A percentile compares a stretch with the other conserved stretches of the same genome.
Conservation (phyloP, 2,888 invertebrate species). For the Conus canariensis region DNA sequence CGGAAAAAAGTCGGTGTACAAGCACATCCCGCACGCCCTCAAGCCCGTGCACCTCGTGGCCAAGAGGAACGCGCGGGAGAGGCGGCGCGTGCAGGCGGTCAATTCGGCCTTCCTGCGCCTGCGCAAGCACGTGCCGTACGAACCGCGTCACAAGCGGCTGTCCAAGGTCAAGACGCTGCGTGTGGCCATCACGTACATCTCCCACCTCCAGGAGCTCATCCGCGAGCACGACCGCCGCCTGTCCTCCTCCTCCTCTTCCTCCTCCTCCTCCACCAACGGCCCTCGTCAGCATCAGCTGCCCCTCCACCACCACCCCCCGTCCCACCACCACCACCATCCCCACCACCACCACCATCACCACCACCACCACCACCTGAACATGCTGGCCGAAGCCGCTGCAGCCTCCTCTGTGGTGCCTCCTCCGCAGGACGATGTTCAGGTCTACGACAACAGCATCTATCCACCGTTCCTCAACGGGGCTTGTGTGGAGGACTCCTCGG, state of each 20-base stretch:
- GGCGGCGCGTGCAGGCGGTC: slow-evolving; percentile 84
- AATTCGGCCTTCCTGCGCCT: slow-evolving; percentile 83
- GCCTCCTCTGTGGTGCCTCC: neutral
- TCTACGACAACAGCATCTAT: neutral
- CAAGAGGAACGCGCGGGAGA: slow-evolving; percentile 83
- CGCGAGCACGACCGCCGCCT: slow-evolving; percentile 63
- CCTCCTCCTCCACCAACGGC: neutral
- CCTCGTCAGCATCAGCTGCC: neutral
- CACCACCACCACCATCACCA: slow-evolving; percentile 24
- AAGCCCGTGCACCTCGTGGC: slow-evolving; percentile 83
- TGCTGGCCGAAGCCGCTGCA: neutral
- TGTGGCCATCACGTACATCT: slow-evolving; percentile 84
- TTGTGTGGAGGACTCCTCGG: neutral
- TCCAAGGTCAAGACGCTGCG: slow-evolving; percentile 85
- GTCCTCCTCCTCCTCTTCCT: neutral
- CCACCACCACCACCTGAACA: slow-evolving; percentile 18
- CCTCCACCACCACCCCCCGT: neutral
- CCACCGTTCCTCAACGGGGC: neutral
- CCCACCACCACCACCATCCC: neutral
- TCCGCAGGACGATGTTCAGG: neutral
- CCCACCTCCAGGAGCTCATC: slow-evolving; percentile 80
- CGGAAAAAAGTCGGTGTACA: slow-evolving; percentile 63
- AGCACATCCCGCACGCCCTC: slow-evolving; percentile 79
- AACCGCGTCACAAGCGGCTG: slow-evolving; percentile 79
- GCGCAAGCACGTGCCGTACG: slow-evolving; percentile 83